phyloP scores from a whole-genome alignment of 2,797 vertebrate species.

The Brachyalestes nurse region DNA sequence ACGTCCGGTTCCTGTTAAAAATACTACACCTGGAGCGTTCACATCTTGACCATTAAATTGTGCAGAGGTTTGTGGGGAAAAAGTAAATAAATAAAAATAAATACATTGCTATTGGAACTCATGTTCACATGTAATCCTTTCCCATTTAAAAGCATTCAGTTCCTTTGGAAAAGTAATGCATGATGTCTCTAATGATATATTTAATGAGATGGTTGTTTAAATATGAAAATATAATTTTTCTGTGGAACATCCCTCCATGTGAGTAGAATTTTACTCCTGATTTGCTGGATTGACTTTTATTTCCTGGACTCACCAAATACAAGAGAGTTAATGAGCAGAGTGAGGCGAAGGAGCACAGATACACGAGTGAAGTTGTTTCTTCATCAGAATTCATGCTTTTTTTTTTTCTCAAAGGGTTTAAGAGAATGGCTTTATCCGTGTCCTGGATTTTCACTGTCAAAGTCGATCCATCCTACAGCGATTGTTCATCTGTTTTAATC shows the following conservation, averaged over 20 bases:
- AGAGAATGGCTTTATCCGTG: neutral
- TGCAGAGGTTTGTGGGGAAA: no score
- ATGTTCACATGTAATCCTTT: no score
- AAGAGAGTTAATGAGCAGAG: neutral
- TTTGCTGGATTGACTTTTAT: neutral
- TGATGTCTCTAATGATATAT: neutral
- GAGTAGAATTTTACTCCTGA: neutral
- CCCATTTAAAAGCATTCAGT: no score
- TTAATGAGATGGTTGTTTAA: neutral
- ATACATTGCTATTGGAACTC: no score
- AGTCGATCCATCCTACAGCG: neutral
- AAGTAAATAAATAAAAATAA: no score
- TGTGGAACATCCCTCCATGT: neutral
- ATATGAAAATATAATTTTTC: neutral
- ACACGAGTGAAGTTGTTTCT: neutral
- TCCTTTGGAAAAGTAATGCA: no score
- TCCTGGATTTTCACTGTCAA: neutral
- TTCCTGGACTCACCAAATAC: neutral
- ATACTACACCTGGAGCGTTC: no score
- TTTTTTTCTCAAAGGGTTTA: neutral
- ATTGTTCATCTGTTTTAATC: constrained; percentile 3
- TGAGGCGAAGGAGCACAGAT: no score
- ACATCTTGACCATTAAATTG: no score
- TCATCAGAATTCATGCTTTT: neutral
- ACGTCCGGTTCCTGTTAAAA: no score